Conservation (phyloP, 1,140 invertebrate genomes). For the Yoshiicerus persimilis region DNA sequence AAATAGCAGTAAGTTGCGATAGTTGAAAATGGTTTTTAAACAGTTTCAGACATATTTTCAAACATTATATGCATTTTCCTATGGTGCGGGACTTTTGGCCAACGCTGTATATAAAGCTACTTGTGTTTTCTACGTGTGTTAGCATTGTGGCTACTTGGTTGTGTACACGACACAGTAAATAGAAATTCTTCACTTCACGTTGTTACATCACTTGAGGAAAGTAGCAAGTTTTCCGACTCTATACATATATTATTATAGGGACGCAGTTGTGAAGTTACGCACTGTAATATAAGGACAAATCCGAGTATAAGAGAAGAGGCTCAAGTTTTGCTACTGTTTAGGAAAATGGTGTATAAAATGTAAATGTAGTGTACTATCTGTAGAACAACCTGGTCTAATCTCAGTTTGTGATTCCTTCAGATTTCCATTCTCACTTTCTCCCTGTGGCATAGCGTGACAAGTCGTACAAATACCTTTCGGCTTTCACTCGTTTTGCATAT, state of each 20-base stretch:
- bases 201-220: not conserved
- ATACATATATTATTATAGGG: too few species aligned
- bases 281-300: too few species aligned
- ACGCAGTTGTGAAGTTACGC: not conserved
- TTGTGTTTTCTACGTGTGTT: too few species aligned
- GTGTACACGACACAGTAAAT: not conserved
- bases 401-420: not conserved
- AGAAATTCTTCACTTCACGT: not conserved
- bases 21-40: too few species aligned
- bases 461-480: not conserved
- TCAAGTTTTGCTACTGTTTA: too few species aligned
- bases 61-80: not conserved
- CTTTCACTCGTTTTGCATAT: not conserved
- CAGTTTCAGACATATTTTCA: too few species aligned
- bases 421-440: not conserved
- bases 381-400: not conserved
- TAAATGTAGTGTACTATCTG: not conserved
- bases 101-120: not conserved
- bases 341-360: not conserved
- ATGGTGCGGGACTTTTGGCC: not conserved
- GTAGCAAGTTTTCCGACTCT: not conserved
- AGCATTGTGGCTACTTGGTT: too few species aligned
- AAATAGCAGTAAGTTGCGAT: too few species aligned
- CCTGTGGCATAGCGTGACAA: not conserved
- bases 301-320: too few species aligned